Evolutionary conservation across 2,888 invertebrate genomes (phyloP).

Genomic region (Caenorhabditis parvicauda): DNA sequence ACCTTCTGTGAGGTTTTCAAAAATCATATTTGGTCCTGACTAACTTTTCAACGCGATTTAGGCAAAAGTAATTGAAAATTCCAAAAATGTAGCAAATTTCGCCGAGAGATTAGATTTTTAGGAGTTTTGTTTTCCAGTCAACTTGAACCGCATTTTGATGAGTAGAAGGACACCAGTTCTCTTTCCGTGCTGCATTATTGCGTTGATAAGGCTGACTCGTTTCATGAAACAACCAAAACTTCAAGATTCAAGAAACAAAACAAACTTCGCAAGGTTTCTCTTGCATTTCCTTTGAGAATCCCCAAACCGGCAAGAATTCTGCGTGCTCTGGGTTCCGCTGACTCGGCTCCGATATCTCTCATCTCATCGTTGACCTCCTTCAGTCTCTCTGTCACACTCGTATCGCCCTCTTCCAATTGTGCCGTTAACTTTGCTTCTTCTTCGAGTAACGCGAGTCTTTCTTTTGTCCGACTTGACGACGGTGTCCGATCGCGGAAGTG

Average conservation of each 20-base stretch:
- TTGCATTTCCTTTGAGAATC: constrained; percentile 78
- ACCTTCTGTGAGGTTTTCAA: no score
- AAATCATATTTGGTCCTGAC: no score
- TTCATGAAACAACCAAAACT: no score
- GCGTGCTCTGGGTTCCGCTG: constrained; percentile 92
- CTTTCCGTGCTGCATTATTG: no score
- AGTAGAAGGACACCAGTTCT: no score
- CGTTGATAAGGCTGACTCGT: no score
- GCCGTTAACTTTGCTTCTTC: constrained; percentile 82
- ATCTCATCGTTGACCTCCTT: constrained; percentile 86
- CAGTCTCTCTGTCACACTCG: constrained; percentile 73
- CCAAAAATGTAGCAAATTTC: no score
- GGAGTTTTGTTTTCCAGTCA: not conserved
- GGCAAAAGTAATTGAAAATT: no score
- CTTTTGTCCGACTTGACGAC: constrained; percentile 89
- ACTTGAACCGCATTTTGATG: no score
- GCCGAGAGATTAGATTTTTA: no score
- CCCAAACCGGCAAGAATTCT: constrained; percentile 92
- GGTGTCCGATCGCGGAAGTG: constrained; percentile 83
- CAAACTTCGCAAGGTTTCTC: constrained; percentile 68
- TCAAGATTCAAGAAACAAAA: not conserved
- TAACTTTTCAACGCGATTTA: no score
- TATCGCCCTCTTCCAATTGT: constrained; percentile 72
- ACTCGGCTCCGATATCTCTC: constrained; percentile 92
- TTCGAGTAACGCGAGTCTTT: constrained; percentile 77